Evolutionary conservation across 2,888 invertebrate species (phyloP).

Genomic region (Alsophila aescularia): DNA sequence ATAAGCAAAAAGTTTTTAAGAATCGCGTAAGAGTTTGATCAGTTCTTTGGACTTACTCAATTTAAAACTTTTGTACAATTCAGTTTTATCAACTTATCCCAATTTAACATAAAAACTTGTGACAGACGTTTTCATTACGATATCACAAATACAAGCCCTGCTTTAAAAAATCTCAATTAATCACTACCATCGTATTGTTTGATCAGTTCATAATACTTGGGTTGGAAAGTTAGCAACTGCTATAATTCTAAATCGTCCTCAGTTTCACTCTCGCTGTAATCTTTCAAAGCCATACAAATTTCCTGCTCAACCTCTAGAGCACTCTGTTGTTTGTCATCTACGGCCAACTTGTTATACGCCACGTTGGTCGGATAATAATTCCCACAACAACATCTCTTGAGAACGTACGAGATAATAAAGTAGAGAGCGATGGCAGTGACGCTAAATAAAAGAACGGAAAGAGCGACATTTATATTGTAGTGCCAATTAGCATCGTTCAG

Average conservation of each 20-base stretch:
- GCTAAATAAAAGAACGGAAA: conserved; percentile 64
- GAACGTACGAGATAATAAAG: conserved; percentile 53
- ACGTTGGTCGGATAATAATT: conserved; percentile 65
- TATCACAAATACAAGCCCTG: conserved; percentile 68
- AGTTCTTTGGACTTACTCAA: conserved; percentile 51
- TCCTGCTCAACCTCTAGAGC: conserved; percentile 74
- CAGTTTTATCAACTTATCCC: conserved; percentile 30
- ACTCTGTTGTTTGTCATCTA: conserved; percentile 69
- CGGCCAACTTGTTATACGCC: conserved; percentile 70
- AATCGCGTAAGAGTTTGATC: conserved; percentile 38
- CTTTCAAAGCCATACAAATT: conserved; percentile 71
- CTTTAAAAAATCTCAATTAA: conserved; percentile 44
- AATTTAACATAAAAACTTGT: conserved; percentile 50
- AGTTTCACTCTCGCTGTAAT: conserved; percentile 71
- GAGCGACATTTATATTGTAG: conserved; percentile 71
- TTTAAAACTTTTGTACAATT: conserved; percentile 46
- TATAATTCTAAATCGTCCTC: conserved; percentile 76
- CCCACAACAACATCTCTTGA: conserved; percentile 59
- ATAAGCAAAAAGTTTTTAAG: conserved; percentile 22
- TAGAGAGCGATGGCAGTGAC: conserved; percentile 60
- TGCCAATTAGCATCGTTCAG: conserved; percentile 75
- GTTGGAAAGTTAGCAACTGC: conserved; percentile 56
- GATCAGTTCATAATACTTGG: conserved; percentile 61
- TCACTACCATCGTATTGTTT: conserved; percentile 54
- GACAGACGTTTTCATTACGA: conserved; percentile 50